phyloP scores from a whole-genome alignment of 2,797 vertebrate species.

The Pogoniulus pusillus region DNA sequence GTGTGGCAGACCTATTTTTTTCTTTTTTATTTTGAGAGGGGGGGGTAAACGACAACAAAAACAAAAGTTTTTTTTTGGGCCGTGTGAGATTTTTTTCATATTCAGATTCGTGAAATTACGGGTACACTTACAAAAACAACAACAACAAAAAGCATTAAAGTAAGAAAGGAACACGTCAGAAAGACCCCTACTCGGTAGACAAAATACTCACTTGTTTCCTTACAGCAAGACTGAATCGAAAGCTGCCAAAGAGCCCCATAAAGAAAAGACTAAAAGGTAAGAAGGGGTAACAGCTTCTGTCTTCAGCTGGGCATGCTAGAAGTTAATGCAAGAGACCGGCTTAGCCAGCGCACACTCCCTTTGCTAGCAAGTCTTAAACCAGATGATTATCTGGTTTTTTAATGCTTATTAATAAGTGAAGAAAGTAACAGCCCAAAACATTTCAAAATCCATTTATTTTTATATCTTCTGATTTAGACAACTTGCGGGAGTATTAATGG shows the following conservation, averaged over 20 bases:
- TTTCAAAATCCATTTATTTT: neutral
- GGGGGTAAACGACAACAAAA: neutral
- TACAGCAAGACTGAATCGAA: slow-evolving; percentile 69
- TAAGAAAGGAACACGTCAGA: slow-evolving; percentile 68
- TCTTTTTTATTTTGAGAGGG: too few relatives aligned
- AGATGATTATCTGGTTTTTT: neutral
- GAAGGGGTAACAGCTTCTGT: slow-evolving; percentile 16
- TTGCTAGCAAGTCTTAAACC: neutral
- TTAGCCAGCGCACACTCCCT: neutral
- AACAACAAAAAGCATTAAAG: slow-evolving; percentile 15
- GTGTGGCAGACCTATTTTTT: slow-evolving; percentile 44
- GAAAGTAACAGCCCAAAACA: neutral
- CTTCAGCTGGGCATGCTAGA: neutral
- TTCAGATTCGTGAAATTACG: slow-evolving; percentile 71
- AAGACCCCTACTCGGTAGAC: slow-evolving; percentile 65
- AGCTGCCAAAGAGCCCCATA: slow-evolving; percentile 78
- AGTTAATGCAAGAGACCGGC: neutral
- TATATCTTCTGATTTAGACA: neutral
- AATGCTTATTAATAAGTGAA: neutral
- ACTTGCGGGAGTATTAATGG: neutral
- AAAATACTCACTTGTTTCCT: slow-evolving; percentile 66
- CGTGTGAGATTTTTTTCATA: slow-evolving; percentile 68
- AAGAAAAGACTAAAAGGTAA: slow-evolving; percentile 75
- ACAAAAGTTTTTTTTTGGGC: slow-evolving; percentile 49
- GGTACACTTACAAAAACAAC: slow-evolving; percentile 60